phyloP scores from a whole-genome alignment of 2,888 invertebrate species.

The Dynastes maya region DNA sequence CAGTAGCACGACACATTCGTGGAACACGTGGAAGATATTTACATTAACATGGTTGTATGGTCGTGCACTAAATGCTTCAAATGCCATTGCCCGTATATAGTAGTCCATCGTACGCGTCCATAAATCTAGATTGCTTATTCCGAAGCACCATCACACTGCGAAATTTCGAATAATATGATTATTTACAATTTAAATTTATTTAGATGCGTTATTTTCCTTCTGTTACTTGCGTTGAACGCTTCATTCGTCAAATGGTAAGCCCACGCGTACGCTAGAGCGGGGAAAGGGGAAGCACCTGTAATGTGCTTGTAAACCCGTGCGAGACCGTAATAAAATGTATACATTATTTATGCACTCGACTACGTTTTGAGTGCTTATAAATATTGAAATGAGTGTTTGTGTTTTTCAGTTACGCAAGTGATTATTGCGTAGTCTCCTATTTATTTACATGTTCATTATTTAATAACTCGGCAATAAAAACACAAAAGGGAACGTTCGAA shows the following conservation, averaged over 20 bases:
- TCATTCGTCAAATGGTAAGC: conserved; percentile 14
- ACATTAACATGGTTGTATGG: not conserved
- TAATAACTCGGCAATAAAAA: too few species aligned
- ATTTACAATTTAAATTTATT: conserved; percentile 45
- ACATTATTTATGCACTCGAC: too few species aligned
- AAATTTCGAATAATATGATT: conserved; percentile 35
- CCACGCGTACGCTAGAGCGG: not conserved
- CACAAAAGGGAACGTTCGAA: too few species aligned
- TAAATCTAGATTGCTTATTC: conserved; percentile 34
- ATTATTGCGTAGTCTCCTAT: too few species aligned
- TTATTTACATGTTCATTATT: too few species aligned
- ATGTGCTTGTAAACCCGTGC: too few species aligned
- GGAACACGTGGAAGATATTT: conserved; percentile 12
- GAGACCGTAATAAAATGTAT: too few species aligned
- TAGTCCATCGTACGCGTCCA: conserved; percentile 6
- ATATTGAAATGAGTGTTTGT: too few species aligned
- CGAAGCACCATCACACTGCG: not conserved
- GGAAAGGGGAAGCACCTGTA: not conserved
- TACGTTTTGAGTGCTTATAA: too few species aligned
- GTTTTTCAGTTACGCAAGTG: too few species aligned
- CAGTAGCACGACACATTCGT: not conserved
- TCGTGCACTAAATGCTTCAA: conserved; percentile 12
- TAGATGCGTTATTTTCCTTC: conserved; percentile 11
- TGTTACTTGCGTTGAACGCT: conserved; percentile 5
- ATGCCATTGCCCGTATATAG: conserved; percentile 25